phyloP scores from a whole-genome alignment of 92 coral and sea anemone species.

The Zoanthus sansibaricus region DNA sequence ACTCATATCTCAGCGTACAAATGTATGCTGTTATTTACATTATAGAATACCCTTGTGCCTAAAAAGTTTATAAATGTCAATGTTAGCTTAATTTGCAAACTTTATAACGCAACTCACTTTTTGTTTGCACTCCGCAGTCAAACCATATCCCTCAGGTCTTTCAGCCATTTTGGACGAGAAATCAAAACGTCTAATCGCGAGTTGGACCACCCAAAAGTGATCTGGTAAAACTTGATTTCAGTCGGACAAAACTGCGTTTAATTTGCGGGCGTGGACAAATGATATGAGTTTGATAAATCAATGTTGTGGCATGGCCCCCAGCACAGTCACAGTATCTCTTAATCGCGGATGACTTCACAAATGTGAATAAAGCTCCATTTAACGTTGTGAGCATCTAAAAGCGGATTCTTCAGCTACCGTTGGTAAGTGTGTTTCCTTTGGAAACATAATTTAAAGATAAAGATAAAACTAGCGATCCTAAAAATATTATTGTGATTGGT shows the following conservation, averaged over 20 bases:
- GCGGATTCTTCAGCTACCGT: background rate
- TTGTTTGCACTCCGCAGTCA: conserved; percentile 16
- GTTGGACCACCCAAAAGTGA: background rate
- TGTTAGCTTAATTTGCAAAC: background rate
- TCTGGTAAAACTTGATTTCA: background rate
- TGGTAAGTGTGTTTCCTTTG: background rate
- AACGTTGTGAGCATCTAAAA: background rate
- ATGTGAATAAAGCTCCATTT: background rate
- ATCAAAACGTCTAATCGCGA: background rate
- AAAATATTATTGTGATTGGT: background rate
- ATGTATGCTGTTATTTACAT: too few species aligned
- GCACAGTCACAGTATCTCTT: background rate
- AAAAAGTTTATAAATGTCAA: too few species aligned
- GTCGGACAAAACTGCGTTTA: background rate
- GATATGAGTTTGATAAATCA: background rate
- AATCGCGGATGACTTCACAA: conserved; percentile 18
- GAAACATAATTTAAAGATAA: background rate
- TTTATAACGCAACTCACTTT: background rate
- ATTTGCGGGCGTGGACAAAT: background rate
- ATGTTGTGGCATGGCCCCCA: background rate
- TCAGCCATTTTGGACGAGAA: conserved; percentile 37
- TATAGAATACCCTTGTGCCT: too few species aligned
- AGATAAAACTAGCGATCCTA: background rate
- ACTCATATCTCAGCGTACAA: too few species aligned
- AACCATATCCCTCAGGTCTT: conserved; percentile 25